These are phyloP conservation scores for Leptobrachium leishanense DNA, from an alignment of 2,113 vertebrate genomes.

Conservation along the genomic window DNA sequence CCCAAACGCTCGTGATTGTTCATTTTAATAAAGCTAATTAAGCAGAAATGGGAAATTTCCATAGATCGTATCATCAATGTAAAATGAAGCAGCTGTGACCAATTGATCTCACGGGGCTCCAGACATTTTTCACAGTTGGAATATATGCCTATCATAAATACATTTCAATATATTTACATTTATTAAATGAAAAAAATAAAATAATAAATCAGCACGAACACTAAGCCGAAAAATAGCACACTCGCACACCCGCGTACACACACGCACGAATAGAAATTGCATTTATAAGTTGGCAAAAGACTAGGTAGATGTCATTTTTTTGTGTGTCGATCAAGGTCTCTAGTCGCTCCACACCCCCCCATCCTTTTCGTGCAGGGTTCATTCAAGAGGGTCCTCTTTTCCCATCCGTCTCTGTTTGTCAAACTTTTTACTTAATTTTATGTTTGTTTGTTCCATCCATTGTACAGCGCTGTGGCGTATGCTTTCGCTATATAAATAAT, in stretches of 20 bases:
- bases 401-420: no score
- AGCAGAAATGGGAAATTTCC: conserved; percentile 28
- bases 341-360: no score
- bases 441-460: no score
- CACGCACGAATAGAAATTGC: background rate
- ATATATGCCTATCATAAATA: conserved; percentile 15
- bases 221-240: conserved; percentile 7
- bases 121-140: conserved; percentile 40
- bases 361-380: no score
- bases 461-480: no score
- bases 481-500: no score
- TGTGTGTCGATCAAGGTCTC: conserved; percentile 21
- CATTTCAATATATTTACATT: conserved; percentile 46
- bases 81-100: conserved; percentile 42
- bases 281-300: conserved; percentile 15
- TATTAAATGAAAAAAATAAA: conserved; percentile 42
- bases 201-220: conserved; percentile 19
- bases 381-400: no score
- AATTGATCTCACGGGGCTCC: conserved; percentile 43
- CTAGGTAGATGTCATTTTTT: conserved; percentile 12
- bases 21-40: conserved; percentile 47
- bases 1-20: conserved; percentile 35
- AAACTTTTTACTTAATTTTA: no score
- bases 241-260: no score
- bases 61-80: conserved; percentile 32